These are phyloP conservation scores for Gallinago media DNA, from an alignment of 2,113 vertebrate species.

Conservation along the genomic window DNA sequence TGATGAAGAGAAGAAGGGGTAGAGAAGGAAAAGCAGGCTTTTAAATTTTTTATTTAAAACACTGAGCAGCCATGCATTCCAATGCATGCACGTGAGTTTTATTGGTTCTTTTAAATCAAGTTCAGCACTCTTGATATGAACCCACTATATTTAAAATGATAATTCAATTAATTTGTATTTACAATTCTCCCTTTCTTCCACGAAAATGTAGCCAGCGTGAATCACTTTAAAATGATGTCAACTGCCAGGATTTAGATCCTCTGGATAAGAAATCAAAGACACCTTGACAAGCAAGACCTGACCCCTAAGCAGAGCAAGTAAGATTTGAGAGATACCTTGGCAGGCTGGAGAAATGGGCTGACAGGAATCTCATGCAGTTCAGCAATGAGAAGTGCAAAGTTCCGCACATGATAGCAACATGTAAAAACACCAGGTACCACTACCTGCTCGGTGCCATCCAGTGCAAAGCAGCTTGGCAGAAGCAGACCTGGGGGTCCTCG, in stretches of 20 bases:
- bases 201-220: background rate
- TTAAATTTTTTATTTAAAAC: background rate
- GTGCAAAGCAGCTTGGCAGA: background rate
- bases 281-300: background rate
- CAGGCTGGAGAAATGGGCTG: background rate
- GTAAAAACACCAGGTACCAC: background rate
- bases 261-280: background rate
- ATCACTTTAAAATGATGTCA: background rate
- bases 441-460: accelerated
- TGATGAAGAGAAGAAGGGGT: background rate
- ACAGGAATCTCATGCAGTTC: background rate
- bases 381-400: background rate
- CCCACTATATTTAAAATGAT: background rate
- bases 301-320: background rate
- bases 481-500: background rate
- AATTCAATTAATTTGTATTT: background rate
- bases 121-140: background rate
- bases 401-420: no score
- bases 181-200: background rate
- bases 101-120: background rate
- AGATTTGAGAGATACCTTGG: background rate
- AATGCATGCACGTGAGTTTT: background rate
- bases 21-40: background rate
- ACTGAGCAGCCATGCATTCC: background rate
- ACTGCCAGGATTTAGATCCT: background rate